Base-by-base conservation (phyloP, 2,797 vertebrate genomes). In the Pagetopsis macropterus region DNA sequence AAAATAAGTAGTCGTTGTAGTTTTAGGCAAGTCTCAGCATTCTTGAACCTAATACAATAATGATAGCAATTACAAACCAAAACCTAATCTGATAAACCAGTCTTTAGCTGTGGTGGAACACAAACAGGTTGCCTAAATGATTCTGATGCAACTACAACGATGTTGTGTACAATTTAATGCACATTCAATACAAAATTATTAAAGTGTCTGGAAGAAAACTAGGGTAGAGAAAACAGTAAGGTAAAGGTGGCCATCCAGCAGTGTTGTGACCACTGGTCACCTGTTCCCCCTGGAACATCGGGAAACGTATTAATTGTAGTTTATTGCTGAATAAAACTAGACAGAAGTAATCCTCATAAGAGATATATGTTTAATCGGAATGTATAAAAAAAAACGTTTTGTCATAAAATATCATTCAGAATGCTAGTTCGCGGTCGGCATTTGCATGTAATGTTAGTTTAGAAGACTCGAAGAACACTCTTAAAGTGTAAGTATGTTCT, bases 281-380 rank as follows among this genome's bases (percentile, higher is more conserved):
- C n/a, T n/a, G n/a, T n/a, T n/a, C n/a, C n/a, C n/a, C n/a, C n/a
- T n/a, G n/a, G n/a, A n/a, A n/a, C n/a, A n/a, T n/a, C 0, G 3
- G 0, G 2, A 1, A 23, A 9, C 19, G 3, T 3, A 16, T 21
- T 0, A 0, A 14, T 15, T 16, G 1, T 62, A n/a, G 4, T 0
- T 59, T n/a, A 12, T 16, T 1, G 5, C 0, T 17, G 0, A 11
- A 11, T 13, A 21, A 5, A 23, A 45, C 27, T 3, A 11, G 1
- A 56, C 5, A 3, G 27, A 0, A 3, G 21, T 0, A 23, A 49
- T 1, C 16, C 21, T 0, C 0, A 6, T 7, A 41, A 11, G 5
- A 7, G 0, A 16, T 27, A 27, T 27, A 5, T 27, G 1, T 54
- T 33, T 19, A 44, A 81, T 69, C 51, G 56, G 68, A 50, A 21